Conservation (phyloP, 2,797 vertebrate species). For the Gadopsis marmoratus region DNA sequence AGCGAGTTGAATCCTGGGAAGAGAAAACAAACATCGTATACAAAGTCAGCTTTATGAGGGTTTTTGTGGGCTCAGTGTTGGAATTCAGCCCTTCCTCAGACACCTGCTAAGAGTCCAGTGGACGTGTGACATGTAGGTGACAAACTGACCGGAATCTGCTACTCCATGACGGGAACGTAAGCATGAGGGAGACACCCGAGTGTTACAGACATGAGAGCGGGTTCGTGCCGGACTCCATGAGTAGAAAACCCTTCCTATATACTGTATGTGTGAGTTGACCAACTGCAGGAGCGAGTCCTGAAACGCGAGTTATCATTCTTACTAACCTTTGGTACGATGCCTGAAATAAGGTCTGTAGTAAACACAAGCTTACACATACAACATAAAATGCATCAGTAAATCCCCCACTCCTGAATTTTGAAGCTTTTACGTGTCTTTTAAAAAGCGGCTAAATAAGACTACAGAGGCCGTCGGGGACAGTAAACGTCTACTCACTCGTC, state of each 20-base stretch:
- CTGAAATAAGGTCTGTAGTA: too few relatives aligned
- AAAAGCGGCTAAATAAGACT: too few relatives aligned
- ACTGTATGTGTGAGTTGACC: neutral
- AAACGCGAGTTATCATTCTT: too few relatives aligned
- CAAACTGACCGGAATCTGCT: neutral
- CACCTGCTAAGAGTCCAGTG: slow-evolving; percentile 1
- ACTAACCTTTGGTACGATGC: too few relatives aligned
- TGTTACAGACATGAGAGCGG: neutral
- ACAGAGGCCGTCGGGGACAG: too few relatives aligned
- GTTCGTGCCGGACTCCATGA: neutral
- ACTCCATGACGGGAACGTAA: neutral
- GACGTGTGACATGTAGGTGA: slow-evolving; percentile 25
- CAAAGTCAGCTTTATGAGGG: neutral
- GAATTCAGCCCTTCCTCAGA: slow-evolving; percentile 12
- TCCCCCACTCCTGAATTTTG: too few relatives aligned
- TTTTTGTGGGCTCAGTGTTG: slow-evolving; percentile 16
- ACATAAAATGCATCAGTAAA: too few relatives aligned
- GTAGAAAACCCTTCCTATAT: neutral
- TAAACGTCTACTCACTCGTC: too few relatives aligned
- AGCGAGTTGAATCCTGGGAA: slow-evolving; percentile 95
- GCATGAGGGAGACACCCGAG: neutral
- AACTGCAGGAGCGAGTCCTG: too few relatives aligned
- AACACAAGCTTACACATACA: too few relatives aligned
- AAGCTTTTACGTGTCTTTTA: too few relatives aligned
- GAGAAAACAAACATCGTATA: neutral